Conservation (phyloP, 2,113 vertebrate species). For the Petroica traversi region DNA sequence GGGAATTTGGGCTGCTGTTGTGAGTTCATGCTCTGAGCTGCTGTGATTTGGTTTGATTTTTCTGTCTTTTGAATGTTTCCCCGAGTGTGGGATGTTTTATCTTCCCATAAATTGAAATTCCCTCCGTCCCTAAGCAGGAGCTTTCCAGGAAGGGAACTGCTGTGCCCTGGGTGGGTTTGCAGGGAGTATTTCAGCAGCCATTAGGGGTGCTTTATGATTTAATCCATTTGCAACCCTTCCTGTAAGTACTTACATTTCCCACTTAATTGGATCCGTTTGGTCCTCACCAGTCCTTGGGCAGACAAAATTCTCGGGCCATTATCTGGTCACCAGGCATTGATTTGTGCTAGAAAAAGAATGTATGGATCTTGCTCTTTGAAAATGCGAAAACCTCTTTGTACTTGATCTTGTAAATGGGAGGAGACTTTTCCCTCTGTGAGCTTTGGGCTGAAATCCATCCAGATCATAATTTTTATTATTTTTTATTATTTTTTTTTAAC, state of each 20-base stretch:
- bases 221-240: conserved; percentile 51
- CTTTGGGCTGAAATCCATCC: background rate
- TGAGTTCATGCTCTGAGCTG: background rate
- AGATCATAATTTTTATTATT: background rate
- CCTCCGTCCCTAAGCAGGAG: background rate
- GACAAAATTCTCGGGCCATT: conserved; percentile 30
- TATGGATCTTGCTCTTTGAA: background rate
- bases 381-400: background rate
- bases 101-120: conserved; percentile 4
- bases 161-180: background rate
- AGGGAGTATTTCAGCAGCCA: background rate
- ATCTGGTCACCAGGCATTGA: conserved; percentile 27
- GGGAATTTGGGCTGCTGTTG: background rate
- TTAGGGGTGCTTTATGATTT: conserved; percentile 17
- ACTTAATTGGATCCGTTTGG: conserved; percentile 34
- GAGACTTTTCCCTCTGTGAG: background rate
- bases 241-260: conserved; percentile 50
- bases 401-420: conserved; percentile 26
- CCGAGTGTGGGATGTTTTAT: background rate
- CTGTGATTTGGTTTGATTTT: background rate
- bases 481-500: background rate
- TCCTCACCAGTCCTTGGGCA: conserved; percentile 42
- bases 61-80: background rate
- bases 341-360: conserved; percentile 42
- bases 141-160: conserved; percentile 7